Percentiles rank a stretch among this genome's conserved stretches.
phyloP scores from a whole-genome alignment of 2,113 vertebrate species.

The Melospiza georgiana region DNA sequence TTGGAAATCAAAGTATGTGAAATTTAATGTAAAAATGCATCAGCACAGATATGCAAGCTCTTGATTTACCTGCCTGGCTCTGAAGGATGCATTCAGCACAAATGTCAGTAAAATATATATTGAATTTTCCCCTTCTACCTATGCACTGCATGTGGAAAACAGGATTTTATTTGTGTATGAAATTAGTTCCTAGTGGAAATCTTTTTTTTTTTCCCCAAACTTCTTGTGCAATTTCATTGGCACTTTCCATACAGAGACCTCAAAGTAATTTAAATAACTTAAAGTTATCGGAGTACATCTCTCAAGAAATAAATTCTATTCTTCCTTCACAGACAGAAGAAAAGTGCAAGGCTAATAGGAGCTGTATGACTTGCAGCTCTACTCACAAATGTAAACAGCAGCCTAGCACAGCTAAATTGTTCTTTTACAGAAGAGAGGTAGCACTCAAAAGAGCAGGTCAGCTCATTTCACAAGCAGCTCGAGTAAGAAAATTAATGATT shows the following conservation, averaged over 20 bases:
- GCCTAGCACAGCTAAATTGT: background rate
- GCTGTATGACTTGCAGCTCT: background rate
- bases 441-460: background rate
- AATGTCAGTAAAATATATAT: background rate
- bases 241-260: background rate
- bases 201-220: background rate
- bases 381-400: background rate
- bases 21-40: conserved; percentile 6
- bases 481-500: background rate
- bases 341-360: background rate
- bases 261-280: background rate
- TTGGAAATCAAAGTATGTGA: background rate
- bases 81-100: background rate
- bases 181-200: background rate
- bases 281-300: background rate
- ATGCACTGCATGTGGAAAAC: background rate
- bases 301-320: background rate
- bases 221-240: background rate
- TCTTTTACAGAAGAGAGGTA: background rate
- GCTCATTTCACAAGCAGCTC: background rate
- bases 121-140: background rate
- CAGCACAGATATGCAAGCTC: background rate
- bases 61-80: background rate
- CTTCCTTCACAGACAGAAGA: background rate
- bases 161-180: background rate